A percentile compares a stretch with the other conserved stretches of the same genome.
Evolutionary conservation across 2,888 invertebrate genomes (phyloP).

Genomic region (Achlya flavicornis): DNA sequence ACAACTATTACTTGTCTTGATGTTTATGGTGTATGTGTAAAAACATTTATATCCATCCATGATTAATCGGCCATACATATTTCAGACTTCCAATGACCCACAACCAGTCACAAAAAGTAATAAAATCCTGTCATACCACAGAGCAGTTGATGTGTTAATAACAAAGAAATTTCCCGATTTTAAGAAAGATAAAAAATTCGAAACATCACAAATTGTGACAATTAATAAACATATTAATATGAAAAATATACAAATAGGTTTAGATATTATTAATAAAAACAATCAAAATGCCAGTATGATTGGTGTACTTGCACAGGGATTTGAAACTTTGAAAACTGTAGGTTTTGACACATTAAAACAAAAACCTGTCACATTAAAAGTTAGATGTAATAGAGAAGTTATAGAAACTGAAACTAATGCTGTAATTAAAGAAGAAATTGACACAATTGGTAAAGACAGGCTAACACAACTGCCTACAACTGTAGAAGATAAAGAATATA

Average conservation of each 20-base stretch:
- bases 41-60: too few relatives aligned
- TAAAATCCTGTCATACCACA: conserved; percentile 15
- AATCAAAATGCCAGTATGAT: conserved; percentile 13
- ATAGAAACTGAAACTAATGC: too few relatives aligned
- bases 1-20: too few relatives aligned
- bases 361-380: conserved; percentile 15
- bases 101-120: neutral
- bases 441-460: too few relatives aligned
- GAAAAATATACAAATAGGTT: conserved; percentile 31
- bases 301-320: neutral
- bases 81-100: conserved; percentile 20
- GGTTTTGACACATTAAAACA: too few relatives aligned
- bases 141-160: conserved; percentile 17
- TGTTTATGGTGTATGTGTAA: too few relatives aligned
- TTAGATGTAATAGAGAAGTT: too few relatives aligned
- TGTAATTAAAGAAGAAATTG: conserved; percentile 10
- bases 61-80: neutral
- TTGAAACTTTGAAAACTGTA: neutral
- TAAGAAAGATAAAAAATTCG: neutral
- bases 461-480: too few relatives aligned
- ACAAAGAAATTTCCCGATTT: neutral
- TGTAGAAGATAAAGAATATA: neutral
- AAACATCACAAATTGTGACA: neutral
- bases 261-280: conserved; percentile 32
- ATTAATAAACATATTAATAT: neutral